phyloP scores from a whole-genome alignment of 1,140 invertebrate species.

The Drosophila arizonae region DNA sequence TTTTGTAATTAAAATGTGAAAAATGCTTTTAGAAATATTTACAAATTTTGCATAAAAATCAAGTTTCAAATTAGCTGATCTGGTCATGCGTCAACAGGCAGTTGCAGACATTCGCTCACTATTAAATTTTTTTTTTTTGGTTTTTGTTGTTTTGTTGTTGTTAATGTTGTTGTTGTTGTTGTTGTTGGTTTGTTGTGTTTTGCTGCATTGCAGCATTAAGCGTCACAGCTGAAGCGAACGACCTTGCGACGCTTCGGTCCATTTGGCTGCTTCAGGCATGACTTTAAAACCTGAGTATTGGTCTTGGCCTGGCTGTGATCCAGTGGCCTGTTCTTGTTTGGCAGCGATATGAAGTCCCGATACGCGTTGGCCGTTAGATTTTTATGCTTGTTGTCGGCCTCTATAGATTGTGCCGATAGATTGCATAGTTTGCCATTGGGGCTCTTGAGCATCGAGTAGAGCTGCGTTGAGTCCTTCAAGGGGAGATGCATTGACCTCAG shows the following conservation, averaged over 20 bases:
- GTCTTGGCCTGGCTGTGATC: not conserved
- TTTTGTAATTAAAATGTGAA: not conserved
- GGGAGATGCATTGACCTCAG: not conserved
- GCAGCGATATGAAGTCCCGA: not conserved
- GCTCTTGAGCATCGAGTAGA: not conserved
- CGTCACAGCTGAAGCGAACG: slow-evolving; percentile 2
- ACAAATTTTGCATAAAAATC: not conserved
- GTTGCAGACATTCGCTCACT: not conserved
- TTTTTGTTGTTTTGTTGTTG: too few relatives aligned
- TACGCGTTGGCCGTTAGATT: not conserved
- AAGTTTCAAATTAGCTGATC: not conserved
- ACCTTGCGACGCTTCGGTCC: not conserved
- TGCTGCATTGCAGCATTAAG: not conserved
- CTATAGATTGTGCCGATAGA: not conserved
- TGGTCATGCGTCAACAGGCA: not conserved
- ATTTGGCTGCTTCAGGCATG: slow-evolving; percentile 5
- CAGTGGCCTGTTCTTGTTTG: not conserved
- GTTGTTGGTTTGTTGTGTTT: too few relatives aligned
- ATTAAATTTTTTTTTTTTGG: not conserved
- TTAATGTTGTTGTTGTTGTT: too few relatives aligned
- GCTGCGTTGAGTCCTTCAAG: not conserved
- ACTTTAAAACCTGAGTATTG: not conserved
- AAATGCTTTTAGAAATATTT: not conserved
- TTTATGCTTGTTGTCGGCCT: not conserved
- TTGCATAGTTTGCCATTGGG: not conserved